Evolutionary conservation across 1,140 invertebrate genomes (phyloP).

Genomic region (Scaptomyza graminum): DNA sequence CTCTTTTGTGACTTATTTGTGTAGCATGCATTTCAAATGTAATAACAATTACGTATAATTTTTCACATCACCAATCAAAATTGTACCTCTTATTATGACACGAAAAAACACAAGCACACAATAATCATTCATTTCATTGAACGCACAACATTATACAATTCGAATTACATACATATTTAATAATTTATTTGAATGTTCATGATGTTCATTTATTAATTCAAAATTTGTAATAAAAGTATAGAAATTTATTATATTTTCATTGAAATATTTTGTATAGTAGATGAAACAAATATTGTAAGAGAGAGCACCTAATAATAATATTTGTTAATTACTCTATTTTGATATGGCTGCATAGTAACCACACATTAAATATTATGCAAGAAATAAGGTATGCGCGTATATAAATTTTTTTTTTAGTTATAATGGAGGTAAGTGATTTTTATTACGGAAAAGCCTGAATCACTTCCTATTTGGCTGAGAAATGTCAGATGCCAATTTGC

Average conservation of each 20-base stretch:
- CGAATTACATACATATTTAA: constrained; percentile 18
- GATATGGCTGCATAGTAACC: background rate
- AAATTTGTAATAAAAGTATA: background rate
- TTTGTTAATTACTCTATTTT: background rate
- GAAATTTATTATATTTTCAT: constrained; percentile 20
- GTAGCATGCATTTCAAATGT: background rate
- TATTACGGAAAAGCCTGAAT: background rate
- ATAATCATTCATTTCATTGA: too few species aligned
- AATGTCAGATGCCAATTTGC: constrained; percentile 12
- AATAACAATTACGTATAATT: background rate
- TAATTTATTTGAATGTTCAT: too few species aligned
- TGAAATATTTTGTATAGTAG: constrained; percentile 3
- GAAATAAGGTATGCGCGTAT: background rate
- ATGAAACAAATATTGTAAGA: constrained; percentile 11
- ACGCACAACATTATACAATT: constrained; percentile 12
- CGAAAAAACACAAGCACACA: background rate
- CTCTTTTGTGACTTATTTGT: background rate
- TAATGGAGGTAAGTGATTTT: background rate
- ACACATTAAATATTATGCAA: background rate
- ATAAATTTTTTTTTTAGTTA: background rate
- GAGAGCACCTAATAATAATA: constrained; percentile 24
- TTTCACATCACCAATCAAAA: too few species aligned
- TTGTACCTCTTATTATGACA: background rate
- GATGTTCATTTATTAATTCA: constrained; percentile 4
- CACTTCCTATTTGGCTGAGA: background rate